phyloP scores from a whole-genome alignment of 2,113 vertebrate species.

The Tachysurus vachellii region DNA sequence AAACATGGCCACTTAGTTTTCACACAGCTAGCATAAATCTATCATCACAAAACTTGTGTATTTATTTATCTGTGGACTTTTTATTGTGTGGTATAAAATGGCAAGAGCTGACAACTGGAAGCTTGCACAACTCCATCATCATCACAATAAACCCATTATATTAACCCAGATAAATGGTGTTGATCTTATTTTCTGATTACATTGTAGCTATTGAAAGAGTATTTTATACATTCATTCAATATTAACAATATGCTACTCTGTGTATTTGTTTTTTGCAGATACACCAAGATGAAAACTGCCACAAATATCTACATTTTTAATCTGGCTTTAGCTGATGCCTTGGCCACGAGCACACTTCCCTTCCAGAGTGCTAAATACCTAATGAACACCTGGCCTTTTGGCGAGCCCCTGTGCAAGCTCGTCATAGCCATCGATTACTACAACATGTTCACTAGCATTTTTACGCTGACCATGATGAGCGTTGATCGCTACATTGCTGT shows the following conservation, averaged over 20 bases:
- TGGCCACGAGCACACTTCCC: conserved; percentile 93
- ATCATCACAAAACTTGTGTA: too few species aligned
- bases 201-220: neutral
- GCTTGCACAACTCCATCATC: neutral
- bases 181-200: neutral
- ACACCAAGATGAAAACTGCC: conserved; percentile 96
- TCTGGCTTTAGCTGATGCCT: conserved; percentile 85
- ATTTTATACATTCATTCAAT: neutral
- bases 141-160: neutral
- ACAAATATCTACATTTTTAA: conserved; percentile 99
- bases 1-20: too few species aligned
- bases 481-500: conserved; percentile 93
- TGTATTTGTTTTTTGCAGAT: conserved; percentile 70
- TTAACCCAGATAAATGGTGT: neutral
- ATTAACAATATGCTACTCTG: conserved; percentile 7
- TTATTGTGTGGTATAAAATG: too few species aligned
- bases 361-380: conserved; percentile 95
- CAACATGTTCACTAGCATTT: conserved; percentile 98
- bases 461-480: conserved; percentile 97
- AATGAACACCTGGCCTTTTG: conserved; percentile 94
- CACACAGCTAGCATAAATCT: too few species aligned
- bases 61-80: too few species aligned
- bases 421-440: conserved; percentile 96
- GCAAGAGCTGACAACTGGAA: neutral
- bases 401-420: conserved; percentile 86